Conservation (phyloP, 2,113 vertebrate species). For the Austrofundulus limnaeus region DNA sequence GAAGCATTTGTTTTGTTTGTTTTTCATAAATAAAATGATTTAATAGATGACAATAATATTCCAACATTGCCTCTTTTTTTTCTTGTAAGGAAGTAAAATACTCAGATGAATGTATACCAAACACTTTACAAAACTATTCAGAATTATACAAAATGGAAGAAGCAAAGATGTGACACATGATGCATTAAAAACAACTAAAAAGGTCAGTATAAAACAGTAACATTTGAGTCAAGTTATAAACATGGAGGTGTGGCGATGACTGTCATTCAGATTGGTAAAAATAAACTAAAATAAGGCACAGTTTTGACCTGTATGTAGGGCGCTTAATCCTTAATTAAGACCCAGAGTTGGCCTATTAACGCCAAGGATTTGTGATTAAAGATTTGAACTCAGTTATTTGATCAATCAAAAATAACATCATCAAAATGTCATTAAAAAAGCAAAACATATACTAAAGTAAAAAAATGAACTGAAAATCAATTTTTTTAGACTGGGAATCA, state of each 20-base stretch:
- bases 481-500: conserved; percentile 22
- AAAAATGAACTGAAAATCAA: conserved; percentile 25
- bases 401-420: conserved; percentile 34
- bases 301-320: no score
- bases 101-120: conserved; percentile 69
- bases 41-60: conserved; percentile 78
- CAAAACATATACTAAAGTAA: conserved; percentile 34
- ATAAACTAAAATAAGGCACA: conserved; percentile 45
- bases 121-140: conserved; percentile 75
- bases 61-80: conserved; percentile 74
- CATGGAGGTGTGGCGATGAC: conserved; percentile 67
- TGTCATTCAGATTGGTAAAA: conserved; percentile 71
- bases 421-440: conserved; percentile 47
- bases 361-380: conserved; percentile 58
- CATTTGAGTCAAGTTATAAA: conserved; percentile 55
- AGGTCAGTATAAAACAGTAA: conserved; percentile 72
- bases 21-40: conserved; percentile 79
- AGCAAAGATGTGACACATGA: conserved; percentile 66
- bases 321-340: conserved; percentile 70
- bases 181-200: conserved; percentile 65
- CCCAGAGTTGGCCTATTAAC: conserved; percentile 67
- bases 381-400: conserved; percentile 52
- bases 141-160: conserved; percentile 75
- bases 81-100: conserved; percentile 74
- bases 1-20: conserved; percentile 16